These are phyloP conservation scores for Thymelicus acteon DNA, from an alignment of 2,888 invertebrate genomes.

Conservation along the genomic window DNA sequence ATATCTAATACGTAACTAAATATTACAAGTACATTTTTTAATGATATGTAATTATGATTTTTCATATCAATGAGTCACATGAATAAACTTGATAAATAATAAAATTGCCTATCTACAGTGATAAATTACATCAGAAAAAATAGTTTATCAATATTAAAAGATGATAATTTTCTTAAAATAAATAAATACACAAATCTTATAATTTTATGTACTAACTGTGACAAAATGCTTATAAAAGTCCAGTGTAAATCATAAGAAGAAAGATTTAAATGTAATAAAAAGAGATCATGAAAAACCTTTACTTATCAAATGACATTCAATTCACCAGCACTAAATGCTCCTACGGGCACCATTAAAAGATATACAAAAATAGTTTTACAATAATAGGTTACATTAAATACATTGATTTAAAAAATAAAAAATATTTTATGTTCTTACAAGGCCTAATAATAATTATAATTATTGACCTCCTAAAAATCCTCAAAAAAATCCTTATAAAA, in stretches of 20 bases:
- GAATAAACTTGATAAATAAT: not conserved
- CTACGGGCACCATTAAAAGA: conserved; percentile 22
- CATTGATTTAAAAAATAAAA: conserved; percentile 8
- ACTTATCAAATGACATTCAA: conserved; percentile 4
- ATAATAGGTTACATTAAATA: conserved; percentile 2
- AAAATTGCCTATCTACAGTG: not conserved
- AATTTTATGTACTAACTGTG: not conserved
- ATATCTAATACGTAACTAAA: not conserved
- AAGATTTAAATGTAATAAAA: conserved; percentile 15
- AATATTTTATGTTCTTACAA: not conserved
- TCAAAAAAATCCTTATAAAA: not conserved
- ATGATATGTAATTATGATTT: not conserved
- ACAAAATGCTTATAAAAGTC: conserved; percentile 21
- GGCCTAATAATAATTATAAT: not conserved
- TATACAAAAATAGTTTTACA: conserved; percentile 27
- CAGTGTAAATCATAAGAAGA: conserved; percentile 17
- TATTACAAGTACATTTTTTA: not conserved
- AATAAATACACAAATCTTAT: too few relatives aligned
- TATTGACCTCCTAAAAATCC: not conserved
- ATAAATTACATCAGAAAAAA: not conserved
- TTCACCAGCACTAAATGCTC: conserved; percentile 24
- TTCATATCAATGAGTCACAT: not conserved
- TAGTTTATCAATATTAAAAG: too few relatives aligned
- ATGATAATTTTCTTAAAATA: too few relatives aligned
- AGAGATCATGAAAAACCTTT: conserved; percentile 19